Conservation (phyloP, 2,797 vertebrate genomes). For the Linurgus olivaceus region DNA sequence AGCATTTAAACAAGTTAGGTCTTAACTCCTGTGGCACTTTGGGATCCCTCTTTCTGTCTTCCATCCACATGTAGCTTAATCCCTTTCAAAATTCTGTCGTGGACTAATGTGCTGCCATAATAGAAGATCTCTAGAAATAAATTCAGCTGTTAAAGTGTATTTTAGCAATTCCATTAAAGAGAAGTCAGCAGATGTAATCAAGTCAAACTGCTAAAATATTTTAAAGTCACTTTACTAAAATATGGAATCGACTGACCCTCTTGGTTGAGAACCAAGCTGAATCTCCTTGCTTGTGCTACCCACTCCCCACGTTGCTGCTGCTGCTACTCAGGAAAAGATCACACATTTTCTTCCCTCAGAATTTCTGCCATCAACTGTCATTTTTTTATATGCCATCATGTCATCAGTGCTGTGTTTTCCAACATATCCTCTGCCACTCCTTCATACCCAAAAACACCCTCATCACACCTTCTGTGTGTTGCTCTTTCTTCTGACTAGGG, state of each 20-base stretch:
- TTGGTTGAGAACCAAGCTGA: background rate
- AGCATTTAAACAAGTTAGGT: background rate
- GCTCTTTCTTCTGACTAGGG: rapidly evolving
- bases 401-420: background rate
- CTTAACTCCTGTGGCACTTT: background rate
- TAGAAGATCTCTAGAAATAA: background rate
- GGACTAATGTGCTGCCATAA: background rate
- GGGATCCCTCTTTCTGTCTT: background rate
- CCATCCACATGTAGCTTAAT: background rate
- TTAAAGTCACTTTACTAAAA: background rate
- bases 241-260: background rate
- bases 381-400: background rate
- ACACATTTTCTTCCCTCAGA: rapidly evolving
- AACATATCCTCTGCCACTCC: background rate
- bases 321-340: background rate
- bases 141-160: background rate
- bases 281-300: background rate
- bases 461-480: background rate
- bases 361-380: background rate
- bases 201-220: background rate
- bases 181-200: background rate
- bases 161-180: background rate
- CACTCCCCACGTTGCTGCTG: background rate
- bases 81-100: background rate
- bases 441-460: background rate